Base-by-base conservation (phyloP, 2,888 invertebrate genomes). In the Eilema depressum region DNA sequence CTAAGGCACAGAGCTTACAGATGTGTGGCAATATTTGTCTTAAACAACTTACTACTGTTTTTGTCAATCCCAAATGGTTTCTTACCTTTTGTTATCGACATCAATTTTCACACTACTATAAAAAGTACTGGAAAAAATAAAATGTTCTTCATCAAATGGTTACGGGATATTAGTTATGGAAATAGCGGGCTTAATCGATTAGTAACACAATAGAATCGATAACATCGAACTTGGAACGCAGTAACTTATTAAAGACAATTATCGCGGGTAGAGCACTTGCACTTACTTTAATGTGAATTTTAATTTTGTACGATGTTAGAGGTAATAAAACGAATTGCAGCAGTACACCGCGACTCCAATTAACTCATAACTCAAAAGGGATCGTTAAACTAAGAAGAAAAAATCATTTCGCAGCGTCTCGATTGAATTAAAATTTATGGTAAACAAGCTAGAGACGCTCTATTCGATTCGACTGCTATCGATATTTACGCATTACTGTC, bases 401-500 rank as follows among this genome's bases (percentile, higher is more conserved):
- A 69, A 74, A 68, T 30, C 28, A 74, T 69, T 74, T 68, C 61
- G 37, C 70, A 69, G 59, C 69, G 47, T n/a, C 70, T 73, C 65
- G 56, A 73, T 72, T 71, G 60, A 73, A 74, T 73, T 71, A 76
- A 70, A 71, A 68, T 82, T 75, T 63, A 70, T 70, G 76, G 77
- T 83, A 84, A 86, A 87, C 82, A 82, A 75, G 81, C 63, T 71
- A 73, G 75, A 70, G 82, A 73, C 73, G 75, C 71, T 78, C 75
- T 73, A 5, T 73, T 76, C 77, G 75, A 75, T 75, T 67, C 70
- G 28, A 57, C 41, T 37, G 62, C 72, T 68, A 69, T 74, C 73
- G 74, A 80, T 80, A 85, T 89, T 88, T 85, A 79, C 83, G 85
- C 86, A 86, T 79, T 79, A 83, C 83, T 83, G 76, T 79, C 80